Evolutionary conservation across 2,888 invertebrate genomes (phyloP).

Genomic region (Eurois occulta): DNA sequence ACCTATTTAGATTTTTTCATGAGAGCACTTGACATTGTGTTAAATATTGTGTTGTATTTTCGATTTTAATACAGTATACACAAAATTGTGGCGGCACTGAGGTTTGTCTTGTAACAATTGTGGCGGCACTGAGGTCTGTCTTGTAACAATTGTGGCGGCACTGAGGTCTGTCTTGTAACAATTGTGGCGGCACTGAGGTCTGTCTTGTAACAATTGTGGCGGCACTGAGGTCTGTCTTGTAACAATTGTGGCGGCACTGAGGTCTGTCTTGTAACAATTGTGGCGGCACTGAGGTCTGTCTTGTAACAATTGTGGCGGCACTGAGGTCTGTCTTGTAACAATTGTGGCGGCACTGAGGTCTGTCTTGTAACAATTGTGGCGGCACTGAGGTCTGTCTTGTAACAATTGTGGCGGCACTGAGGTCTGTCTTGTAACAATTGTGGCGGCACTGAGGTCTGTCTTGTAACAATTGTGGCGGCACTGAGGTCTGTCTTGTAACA

Average conservation of each 20-base stretch:
- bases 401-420: not conserved
- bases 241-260: not conserved
- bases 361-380: too few species aligned
- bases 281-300: not conserved
- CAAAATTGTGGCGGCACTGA: not conserved
- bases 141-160: not conserved
- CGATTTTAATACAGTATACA: not conserved
- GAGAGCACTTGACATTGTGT: constrained; percentile 12
- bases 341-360: not conserved
- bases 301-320: not conserved
- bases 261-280: too few species aligned
- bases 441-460: not conserved
- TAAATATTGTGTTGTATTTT: not conserved
- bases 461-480: not conserved
- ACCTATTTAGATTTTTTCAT: constrained; percentile 33
- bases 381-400: too few species aligned
- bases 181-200: not conserved
- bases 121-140: not conserved
- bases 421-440: too few species aligned
- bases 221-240: too few species aligned
- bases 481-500: too few species aligned
- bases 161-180: too few species aligned
- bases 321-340: too few species aligned
- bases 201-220: too few species aligned
- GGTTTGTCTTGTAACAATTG: too few species aligned